Conservation (phyloP, 2,888 invertebrate genomes). For the Drosophila ustulata region DNA sequence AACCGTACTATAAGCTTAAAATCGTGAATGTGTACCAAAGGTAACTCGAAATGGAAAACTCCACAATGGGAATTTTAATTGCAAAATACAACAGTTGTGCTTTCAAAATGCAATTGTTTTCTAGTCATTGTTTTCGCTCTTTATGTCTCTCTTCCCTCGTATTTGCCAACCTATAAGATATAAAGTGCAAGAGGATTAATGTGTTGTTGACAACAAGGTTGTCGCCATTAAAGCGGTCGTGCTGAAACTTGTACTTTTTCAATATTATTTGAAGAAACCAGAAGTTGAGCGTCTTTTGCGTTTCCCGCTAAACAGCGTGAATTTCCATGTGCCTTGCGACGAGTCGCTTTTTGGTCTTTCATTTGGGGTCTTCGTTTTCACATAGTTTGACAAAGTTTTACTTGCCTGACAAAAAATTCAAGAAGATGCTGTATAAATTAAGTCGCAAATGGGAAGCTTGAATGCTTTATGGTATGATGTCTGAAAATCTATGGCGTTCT, state of each 20-base stretch:
- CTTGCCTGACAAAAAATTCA: not conserved
- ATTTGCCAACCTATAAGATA: not conserved
- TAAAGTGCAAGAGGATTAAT: not conserved
- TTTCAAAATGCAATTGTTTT: too few species aligned
- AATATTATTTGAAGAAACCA: not conserved
- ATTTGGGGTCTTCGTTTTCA: not conserved
- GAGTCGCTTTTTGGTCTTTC: not conserved
- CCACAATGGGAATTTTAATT: not conserved
- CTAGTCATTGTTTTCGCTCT: too few species aligned
- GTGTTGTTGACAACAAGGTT: not conserved
- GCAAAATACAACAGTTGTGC: too few species aligned
- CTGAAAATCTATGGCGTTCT: not conserved
- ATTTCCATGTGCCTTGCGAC: not conserved
- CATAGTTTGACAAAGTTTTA: constrained; percentile 38
- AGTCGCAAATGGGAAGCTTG: not conserved
- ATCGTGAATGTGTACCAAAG: not conserved
- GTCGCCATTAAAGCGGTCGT: not conserved
- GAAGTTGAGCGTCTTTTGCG: not conserved
- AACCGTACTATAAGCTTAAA: not conserved
- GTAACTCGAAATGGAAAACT: not conserved
- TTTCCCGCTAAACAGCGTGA: not conserved
- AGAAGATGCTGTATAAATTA: not conserved
- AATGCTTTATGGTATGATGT: not conserved
- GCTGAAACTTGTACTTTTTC: not conserved
- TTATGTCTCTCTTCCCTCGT: not conserved